Evolutionary conservation across 2,888 invertebrate species (phyloP).

Genomic region (Andrena chrysosceles): DNA sequence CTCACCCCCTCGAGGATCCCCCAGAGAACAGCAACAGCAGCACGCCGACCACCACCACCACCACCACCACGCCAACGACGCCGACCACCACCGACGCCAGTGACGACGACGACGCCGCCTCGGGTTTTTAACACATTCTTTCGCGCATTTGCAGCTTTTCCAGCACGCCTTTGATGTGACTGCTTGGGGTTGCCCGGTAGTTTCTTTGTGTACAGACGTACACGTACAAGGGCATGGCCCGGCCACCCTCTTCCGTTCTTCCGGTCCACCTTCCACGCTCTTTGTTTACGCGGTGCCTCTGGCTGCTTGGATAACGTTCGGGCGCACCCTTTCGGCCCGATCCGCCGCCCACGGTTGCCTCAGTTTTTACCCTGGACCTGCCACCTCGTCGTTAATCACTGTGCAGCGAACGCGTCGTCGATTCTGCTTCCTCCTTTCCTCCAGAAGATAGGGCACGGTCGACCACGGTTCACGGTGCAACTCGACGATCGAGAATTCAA

Average conservation of each 20-base stretch:
- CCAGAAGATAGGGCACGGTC: background rate
- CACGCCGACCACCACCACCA: constrained; percentile 25
- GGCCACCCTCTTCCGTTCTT: constrained; percentile 61
- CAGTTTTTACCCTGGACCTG: constrained; percentile 41
- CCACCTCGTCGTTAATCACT: constrained; percentile 60
- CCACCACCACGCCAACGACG: constrained; percentile 31
- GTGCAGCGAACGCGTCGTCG: constrained; percentile 60
- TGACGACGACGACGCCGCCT: constrained; percentile 47
- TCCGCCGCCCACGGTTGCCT: constrained; percentile 27
- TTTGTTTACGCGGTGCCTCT: constrained; percentile 66
- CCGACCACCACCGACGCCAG: constrained; percentile 8
- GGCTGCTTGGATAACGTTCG: constrained; percentile 68
- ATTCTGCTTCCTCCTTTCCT: constrained; percentile 37
- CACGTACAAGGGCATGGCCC: background rate
- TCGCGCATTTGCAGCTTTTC: constrained; percentile 73
- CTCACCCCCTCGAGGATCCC: constrained; percentile 23
- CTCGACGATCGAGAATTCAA: constrained; percentile 35
- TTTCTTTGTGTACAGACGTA: constrained; percentile 46
- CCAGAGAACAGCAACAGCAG: constrained; percentile 22
- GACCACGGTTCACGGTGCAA: constrained; percentile 28
- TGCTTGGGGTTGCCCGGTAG: constrained; percentile 60
- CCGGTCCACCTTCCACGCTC: constrained; percentile 54
- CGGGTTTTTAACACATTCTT: constrained; percentile 76
- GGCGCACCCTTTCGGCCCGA: constrained; percentile 49
- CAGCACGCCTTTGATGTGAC: constrained; percentile 71